Evolutionary conservation across 2,797 vertebrate genomes (phyloP).

Genomic region (Lutjanus argentimaculatus): DNA sequence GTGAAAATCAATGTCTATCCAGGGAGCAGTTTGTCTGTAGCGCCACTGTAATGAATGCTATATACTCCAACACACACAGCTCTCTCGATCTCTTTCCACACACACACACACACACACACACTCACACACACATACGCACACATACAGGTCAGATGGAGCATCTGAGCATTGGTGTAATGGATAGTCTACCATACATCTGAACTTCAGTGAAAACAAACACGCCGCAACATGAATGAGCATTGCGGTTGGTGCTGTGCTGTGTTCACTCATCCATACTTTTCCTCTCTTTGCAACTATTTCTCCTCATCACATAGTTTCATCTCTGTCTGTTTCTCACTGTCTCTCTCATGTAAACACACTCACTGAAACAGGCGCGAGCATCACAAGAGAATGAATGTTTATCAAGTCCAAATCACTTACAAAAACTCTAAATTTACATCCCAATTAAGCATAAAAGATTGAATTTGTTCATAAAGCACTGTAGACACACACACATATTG

Average conservation of each 20-base stretch:
- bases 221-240: slow-evolving; percentile 18
- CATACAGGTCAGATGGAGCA: slow-evolving; percentile 24
- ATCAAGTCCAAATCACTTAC: not conserved
- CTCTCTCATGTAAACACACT: slow-evolving; percentile 10
- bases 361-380: not conserved
- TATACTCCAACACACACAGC: slow-evolving; percentile 66
- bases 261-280: slow-evolving; percentile 26
- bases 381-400: slow-evolving; percentile 1
- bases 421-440: slow-evolving; percentile 3
- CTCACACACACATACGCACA: slow-evolving; percentile 18
- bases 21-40: slow-evolving; percentile 84
- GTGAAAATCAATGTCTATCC: slow-evolving; percentile 85
- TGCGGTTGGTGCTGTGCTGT: slow-evolving; percentile 11
- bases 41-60: slow-evolving; percentile 78
- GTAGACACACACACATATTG: not conserved
- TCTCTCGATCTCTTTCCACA: not conserved
- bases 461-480: slow-evolving; percentile 6
- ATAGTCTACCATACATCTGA: slow-evolving; percentile 54
- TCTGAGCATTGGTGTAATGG: slow-evolving; percentile 29
- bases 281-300: slow-evolving; percentile 1
- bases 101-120: slow-evolving; percentile 28
- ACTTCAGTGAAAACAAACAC: slow-evolving; percentile 43
- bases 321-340: not conserved
- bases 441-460: slow-evolving; percentile 12
- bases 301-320: slow-evolving; percentile 4